Evolutionary conservation across 2,888 invertebrate genomes (phyloP), one percentile per base, ranked within the genome.

Genomic region (Entomobrya proxima): DNA sequence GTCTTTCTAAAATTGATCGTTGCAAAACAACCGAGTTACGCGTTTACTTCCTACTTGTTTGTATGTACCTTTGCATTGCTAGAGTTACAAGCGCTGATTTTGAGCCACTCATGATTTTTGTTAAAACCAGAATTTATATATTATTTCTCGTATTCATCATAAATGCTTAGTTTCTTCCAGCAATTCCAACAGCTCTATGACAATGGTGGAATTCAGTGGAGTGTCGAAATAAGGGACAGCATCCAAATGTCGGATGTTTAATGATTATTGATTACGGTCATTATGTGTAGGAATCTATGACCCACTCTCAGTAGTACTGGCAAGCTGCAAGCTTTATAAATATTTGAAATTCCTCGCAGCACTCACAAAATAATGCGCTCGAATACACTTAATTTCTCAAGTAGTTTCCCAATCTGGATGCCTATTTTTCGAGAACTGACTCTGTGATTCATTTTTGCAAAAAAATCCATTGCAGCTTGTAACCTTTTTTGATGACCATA

Each of bases 191-290:
- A 80, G 80, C 80, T n/a, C 2, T 21, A 6, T 72, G 58, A 27
- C 80, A 72, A 15, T 80, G 37, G 30, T 80, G 72, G 30, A 80
- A 80, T n/a, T n/a, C n/a, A 80, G 27, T 27, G 37, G 69, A n/a
- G 72, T 55, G 1, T 80, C 80, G 40, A 72, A 80, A 47, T 80
- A 80, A 3, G 80, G 80, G 9, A 80, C 72, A 13, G 72, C 80
- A 32, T 80, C 80, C 37, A 30, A 21, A 30, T 37, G 40, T 27
- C 67, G n/a, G 32, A n/a, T n/a, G n/a, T n/a, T n/a, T n/a, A n/a
- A n/a, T n/a, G n/a, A n/a, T n/a, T 80, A 80, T 2, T 37, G 6
- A 27, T 58, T 55, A 13, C 64, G n/a, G n/a, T 72, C 21, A 32
- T 72, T 72, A 27, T 80, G 72, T 0, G 50, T 58, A 7, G 55